phyloP scores from a whole-genome alignment of 2,113 vertebrate species.

The Turnix velox region DNA sequence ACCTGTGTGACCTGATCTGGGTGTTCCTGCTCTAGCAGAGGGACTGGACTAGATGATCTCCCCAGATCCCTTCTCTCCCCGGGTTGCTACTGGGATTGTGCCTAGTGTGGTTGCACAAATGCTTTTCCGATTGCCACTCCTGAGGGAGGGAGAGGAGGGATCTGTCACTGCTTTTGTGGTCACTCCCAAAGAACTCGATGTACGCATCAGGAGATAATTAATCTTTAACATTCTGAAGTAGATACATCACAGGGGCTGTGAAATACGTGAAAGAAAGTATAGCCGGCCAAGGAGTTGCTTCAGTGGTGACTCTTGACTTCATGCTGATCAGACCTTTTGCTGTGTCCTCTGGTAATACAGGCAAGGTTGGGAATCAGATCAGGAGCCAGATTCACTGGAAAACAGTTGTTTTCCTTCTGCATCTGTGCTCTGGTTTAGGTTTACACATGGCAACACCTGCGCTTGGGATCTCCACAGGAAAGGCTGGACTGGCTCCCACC shows the following conservation, averaged over 20 bases:
- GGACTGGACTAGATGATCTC: no score
- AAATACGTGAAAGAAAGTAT: neutral
- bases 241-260: neutral
- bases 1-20: no score
- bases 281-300: neutral
- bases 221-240: neutral
- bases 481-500: neutral
- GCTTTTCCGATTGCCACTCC: neutral
- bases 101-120: neutral
- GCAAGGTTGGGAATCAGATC: neutral
- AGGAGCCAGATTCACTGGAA: neutral
- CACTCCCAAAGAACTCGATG: neutral
- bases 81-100: neutral
- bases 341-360: neutral
- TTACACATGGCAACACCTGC: neutral
- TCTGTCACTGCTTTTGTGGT: neutral
- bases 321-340: neutral
- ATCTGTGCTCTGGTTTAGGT: neutral
- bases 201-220: neutral
- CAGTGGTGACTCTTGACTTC: neutral
- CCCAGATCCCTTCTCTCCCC: no score
- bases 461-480: neutral
- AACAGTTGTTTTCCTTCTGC: neutral
- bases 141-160: neutral
- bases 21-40: no score